Evolutionary conservation across 1,140 invertebrate genomes (phyloP).

Genomic region (Lordiphosa clarofinis): DNA sequence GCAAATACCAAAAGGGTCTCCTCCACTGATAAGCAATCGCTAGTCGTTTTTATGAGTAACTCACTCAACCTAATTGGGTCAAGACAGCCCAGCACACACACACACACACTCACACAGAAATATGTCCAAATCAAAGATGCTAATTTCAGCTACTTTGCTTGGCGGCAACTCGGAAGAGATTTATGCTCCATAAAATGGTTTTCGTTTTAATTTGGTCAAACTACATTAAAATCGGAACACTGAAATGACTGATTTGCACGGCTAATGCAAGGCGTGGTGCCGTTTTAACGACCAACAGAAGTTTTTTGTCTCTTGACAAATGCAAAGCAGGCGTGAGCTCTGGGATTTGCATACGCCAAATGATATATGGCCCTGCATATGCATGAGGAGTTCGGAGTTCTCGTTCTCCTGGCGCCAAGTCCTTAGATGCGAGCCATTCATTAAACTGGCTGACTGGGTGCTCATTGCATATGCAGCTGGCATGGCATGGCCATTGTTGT

Average conservation of each 20-base stretch:
- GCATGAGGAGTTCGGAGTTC: conserved; percentile 47
- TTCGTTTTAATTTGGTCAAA: conserved; percentile 53
- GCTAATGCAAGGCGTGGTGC: conserved; percentile 52
- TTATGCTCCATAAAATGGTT: conserved; percentile 50
- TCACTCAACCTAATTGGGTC: conserved; percentile 67
- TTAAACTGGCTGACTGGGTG: conserved; percentile 52
- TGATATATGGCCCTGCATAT: conserved; percentile 64
- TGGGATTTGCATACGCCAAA: conserved; percentile 48
- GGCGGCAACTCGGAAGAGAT: conserved; percentile 23
- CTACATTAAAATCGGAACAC: conserved; percentile 38
- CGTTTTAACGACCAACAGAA: conserved; percentile 45
- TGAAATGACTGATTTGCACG: conserved; percentile 52
- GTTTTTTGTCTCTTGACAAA: conserved; percentile 32
- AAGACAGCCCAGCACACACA: conserved; percentile 25
- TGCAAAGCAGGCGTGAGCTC: conserved; percentile 30
- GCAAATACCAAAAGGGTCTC: conserved; percentile 51
- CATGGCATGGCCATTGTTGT: conserved; percentile 33
- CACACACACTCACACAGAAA: conserved; percentile 1
- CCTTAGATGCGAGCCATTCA: conserved; percentile 55
- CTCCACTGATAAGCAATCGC: conserved; percentile 50
- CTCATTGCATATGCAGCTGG: conserved; percentile 59
- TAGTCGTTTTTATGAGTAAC: conserved; percentile 67
- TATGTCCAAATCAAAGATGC: conserved; percentile 70
- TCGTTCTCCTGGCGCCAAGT: conserved; percentile 44
- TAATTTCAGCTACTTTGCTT: conserved; percentile 44